phyloP scores from a whole-genome alignment of 2,113 vertebrate species.

The Hippocampus guttulatus region DNA sequence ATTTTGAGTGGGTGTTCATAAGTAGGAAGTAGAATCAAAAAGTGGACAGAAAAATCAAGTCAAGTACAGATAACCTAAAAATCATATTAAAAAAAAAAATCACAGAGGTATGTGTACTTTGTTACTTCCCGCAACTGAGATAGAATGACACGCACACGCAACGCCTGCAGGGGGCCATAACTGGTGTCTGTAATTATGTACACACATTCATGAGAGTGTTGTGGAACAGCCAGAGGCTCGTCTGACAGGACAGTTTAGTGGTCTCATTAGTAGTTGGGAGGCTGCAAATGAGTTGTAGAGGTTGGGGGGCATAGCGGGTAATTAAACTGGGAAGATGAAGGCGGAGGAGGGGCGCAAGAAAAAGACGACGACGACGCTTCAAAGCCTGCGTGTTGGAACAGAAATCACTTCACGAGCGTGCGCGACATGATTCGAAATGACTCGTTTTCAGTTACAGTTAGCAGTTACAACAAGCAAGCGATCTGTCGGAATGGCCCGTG shows the following conservation, averaged over 20 bases:
- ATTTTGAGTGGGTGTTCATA: too few species aligned
- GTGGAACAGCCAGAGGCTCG: conserved; percentile 40
- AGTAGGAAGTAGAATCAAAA: too few species aligned
- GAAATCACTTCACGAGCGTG: background rate
- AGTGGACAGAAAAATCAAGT: too few species aligned
- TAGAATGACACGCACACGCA: conserved; percentile 12
- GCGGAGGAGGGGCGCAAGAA: conserved; percentile 12
- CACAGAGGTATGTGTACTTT: too few species aligned
- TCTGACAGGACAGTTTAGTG: conserved; percentile 67
- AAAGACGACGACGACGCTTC: background rate
- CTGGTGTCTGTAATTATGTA: conserved; percentile 59
- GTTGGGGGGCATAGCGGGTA: conserved; percentile 38
- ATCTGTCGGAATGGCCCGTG: background rate
- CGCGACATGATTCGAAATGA: too few species aligned
- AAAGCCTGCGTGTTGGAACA: background rate
- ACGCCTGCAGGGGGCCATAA: conserved; percentile 46
- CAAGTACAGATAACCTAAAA: too few species aligned
- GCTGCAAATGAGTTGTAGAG: conserved; percentile 34
- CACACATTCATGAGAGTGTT: conserved; percentile 22
- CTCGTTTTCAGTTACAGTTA: too few species aligned
- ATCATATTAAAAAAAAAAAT: too few species aligned
- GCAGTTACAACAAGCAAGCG: too few species aligned
- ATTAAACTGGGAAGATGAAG: conserved; percentile 53
- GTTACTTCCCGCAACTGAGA: background rate
- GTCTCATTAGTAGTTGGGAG: conserved; percentile 66